Conservation (phyloP, 92 coral and sea anemone genomes). For the Meandrina meandrites region DNA sequence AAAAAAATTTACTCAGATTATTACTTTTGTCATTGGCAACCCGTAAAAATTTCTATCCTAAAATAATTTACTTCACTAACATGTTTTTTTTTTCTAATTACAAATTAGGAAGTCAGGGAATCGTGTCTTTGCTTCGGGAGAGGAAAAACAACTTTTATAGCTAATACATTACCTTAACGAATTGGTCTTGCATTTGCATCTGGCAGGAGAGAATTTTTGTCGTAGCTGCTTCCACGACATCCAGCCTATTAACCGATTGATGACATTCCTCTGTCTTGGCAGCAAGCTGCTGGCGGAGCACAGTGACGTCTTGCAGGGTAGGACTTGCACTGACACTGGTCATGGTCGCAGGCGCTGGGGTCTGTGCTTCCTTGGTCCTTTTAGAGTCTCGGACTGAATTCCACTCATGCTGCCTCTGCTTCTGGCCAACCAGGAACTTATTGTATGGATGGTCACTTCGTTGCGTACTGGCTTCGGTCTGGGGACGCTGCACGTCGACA, state of each 20-base stretch:
- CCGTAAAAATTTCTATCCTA: background rate
- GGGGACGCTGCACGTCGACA: no score
- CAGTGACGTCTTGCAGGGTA: slow-evolving; percentile 4
- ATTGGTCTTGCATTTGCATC: slow-evolving; percentile 42
- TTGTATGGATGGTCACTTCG: slow-evolving; percentile 14
- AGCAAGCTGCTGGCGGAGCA: slow-evolving; percentile 40
- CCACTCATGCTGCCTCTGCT: slow-evolving; percentile 31
- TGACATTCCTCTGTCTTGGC: slow-evolving; percentile 40
- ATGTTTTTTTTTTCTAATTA: background rate
- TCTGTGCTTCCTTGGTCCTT: slow-evolving; percentile 20
- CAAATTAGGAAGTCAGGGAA: no score
- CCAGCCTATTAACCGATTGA: slow-evolving; percentile 26
- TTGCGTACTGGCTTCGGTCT: no score
- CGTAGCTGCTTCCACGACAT: slow-evolving; percentile 33
- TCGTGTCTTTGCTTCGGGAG: no score
- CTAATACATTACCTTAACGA: slow-evolving; percentile 30
- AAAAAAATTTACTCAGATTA: background rate
- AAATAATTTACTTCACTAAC: background rate
- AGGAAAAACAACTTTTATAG: background rate
- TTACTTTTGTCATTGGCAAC: no score
- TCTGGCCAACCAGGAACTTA: slow-evolving; percentile 29
- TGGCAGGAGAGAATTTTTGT: slow-evolving; percentile 37
- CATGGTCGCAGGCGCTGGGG: slow-evolving; percentile 30
- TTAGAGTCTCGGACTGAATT: slow-evolving; percentile 28
- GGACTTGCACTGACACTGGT: slow-evolving; percentile 15